Evolutionary conservation across 2,113 vertebrate genomes (phyloP), one percentile per base, ranked within the genome.

Genomic region (Noturus placidus): DNA sequence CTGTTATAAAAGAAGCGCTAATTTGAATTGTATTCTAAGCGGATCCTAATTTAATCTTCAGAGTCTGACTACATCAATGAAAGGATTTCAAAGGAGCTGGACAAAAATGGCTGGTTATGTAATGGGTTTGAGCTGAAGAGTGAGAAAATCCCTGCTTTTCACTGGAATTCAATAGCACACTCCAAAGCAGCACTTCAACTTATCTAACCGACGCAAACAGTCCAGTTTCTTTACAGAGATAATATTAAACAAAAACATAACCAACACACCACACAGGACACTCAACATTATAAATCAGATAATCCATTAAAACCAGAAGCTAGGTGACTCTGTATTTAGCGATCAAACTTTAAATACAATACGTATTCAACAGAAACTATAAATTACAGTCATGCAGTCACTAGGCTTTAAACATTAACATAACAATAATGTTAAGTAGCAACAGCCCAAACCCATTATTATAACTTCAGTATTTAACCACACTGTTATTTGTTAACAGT

Each of bases 31-130:
- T 77, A 82, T 33, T 93, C 86, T 0, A 52, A 92, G 93, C 89
- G 88, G 46, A 92, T 88, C 79, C 65, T 90, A 88, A 90, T 90
- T 89, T 90, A 92, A 93, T 91, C 87, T 90, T 87, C 89, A 91
- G 89, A 89, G 91, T 89, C 91, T 87, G 22, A 89, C 67, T 85
- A 91, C 91, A 92, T 93, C 93, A 93, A 91, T 83, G 86, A 86
- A 63, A 91, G 92, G 91, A 93, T 93, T 94, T 92, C 88, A 93
- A 95, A 94, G 92, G 90, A 92, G 92, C 93, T 63, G 87, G 93
- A 95, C 93, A 94, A 91, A 91, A 91, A 83, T 65, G 91, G 92
- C 92, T 90, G 89, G 86, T 95, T 95, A 94, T 88, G 89, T 92
- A 95, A 95, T 88, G 59, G 74, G 50, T 90, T 88, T 86, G 92